Evolutionary conservation across 64 coral and sea anemone species (phyloP).

Genomic region (Montipora cactus): DNA sequence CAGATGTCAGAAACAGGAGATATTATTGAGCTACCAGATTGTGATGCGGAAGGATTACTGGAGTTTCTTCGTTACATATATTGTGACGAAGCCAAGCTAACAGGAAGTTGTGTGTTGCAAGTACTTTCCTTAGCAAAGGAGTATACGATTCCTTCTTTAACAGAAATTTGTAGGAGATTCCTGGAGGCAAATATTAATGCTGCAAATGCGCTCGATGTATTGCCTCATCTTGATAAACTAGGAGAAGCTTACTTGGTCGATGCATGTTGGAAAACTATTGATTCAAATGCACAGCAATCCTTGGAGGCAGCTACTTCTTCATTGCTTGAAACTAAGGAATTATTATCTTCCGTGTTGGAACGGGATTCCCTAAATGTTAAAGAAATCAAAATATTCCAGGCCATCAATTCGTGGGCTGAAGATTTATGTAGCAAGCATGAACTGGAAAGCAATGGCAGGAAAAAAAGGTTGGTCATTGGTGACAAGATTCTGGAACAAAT

Average conservation of each 20-base stretch:
- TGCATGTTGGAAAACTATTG: slow-evolving; percentile 5
- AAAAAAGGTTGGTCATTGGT: background rate
- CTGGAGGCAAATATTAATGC: background rate
- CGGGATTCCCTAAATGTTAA: background rate
- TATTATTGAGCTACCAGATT: background rate
- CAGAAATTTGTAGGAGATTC: background rate
- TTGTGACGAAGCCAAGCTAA: background rate
- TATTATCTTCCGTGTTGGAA: background rate
- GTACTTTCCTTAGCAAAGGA: slow-evolving; percentile 17
- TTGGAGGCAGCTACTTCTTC: background rate
- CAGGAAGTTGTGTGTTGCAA: slow-evolving; percentile 16
- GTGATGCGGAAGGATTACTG: slow-evolving; percentile 4
- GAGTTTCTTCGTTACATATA: slow-evolving; percentile 27
- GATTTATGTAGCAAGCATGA: background rate
- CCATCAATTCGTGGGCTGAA: background rate
- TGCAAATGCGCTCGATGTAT: slow-evolving; percentile 12
- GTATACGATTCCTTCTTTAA: background rate
- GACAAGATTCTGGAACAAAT: background rate
- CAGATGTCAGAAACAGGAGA: background rate
- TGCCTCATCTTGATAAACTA: background rate
- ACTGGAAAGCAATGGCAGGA: background rate
- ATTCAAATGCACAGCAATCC: background rate
- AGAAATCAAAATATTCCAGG: background rate
- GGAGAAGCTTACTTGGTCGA: background rate
- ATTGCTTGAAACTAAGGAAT: background rate